Conservation (phyloP, 2,113 vertebrate genomes). For the Plecotus auritus region DNA sequence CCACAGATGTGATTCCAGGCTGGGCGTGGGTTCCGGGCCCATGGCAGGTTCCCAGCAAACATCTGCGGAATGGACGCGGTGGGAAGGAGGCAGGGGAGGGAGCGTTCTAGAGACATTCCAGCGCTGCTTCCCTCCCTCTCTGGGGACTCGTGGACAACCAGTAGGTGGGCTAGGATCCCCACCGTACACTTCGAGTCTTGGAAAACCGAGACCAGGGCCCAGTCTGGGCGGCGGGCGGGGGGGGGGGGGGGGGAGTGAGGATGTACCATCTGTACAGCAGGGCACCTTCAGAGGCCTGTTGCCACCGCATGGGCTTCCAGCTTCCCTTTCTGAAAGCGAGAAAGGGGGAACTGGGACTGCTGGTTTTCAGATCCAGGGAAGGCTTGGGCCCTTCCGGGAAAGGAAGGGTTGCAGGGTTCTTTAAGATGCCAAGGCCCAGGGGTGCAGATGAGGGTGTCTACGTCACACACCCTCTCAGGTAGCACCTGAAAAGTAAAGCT, state of each 20-base stretch:
- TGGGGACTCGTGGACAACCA: not conserved
- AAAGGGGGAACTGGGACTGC: accelerated
- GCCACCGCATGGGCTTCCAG: not conserved
- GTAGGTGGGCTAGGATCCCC: not conserved
- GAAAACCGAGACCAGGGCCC: not conserved
- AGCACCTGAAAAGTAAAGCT: not conserved
- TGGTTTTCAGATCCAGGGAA: not conserved
- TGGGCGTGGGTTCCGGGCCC: not conserved
- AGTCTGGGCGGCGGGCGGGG: not conserved
- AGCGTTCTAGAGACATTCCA: not conserved
- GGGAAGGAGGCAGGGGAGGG: not conserved
- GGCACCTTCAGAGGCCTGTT: not conserved
- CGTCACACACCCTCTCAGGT: not conserved
- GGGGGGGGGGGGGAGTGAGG: not conserved
- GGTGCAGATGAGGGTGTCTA: not conserved
- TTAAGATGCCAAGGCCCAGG: not conserved
- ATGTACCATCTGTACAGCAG: not conserved
- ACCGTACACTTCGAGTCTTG: not conserved
- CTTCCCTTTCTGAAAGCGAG: not conserved
- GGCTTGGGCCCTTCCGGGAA: not conserved
- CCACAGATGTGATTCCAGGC: not conserved
- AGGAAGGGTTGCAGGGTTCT: not conserved
- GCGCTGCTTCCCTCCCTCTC: not conserved
- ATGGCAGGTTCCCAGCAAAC: not conserved
- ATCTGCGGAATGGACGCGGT: not conserved